Evolutionary conservation across 2,113 vertebrate genomes (phyloP).

Genomic region (Alethe castanea): DNA sequence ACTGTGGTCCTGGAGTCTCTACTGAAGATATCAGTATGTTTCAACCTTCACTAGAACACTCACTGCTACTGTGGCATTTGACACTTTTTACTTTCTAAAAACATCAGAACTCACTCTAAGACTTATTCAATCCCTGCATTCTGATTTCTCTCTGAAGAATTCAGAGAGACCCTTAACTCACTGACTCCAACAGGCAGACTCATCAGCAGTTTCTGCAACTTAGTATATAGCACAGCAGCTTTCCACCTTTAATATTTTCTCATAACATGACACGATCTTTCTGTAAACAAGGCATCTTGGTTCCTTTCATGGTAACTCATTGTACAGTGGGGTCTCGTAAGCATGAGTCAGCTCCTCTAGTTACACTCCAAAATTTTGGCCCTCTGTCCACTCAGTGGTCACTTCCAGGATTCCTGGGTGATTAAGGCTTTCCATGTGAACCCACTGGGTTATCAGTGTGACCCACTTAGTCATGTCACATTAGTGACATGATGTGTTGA

Average conservation of each 20-base stretch:
- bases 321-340: neutral
- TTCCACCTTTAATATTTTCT: neutral
- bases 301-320: neutral
- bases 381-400: neutral
- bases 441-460: rapidly evolving
- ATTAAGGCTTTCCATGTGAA: neutral
- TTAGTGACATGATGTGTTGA: neutral
- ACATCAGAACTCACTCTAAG: too few relatives aligned
- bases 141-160: too few relatives aligned
- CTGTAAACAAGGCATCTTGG: neutral
- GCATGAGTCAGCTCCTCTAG: neutral
- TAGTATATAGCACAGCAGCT: neutral
- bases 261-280: neutral
- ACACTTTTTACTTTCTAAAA: too few relatives aligned
- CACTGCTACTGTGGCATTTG: too few relatives aligned
- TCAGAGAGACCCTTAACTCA: too few relatives aligned
- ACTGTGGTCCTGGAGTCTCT: too few relatives aligned
- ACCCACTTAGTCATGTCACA: neutral
- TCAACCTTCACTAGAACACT: too few relatives aligned
- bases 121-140: too few relatives aligned
- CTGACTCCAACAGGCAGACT: too few relatives aligned
- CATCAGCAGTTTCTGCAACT: neutral
- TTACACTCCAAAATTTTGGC: rapidly evolving
- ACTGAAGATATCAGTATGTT: too few relatives aligned
- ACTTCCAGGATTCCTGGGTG: neutral